Percentiles rank a stretch among this genome's conserved stretches.
Evolutionary conservation across 35 echinoderm and acorn worm species (phyloP).

Genomic region (Ophioderma brevispina): DNA sequence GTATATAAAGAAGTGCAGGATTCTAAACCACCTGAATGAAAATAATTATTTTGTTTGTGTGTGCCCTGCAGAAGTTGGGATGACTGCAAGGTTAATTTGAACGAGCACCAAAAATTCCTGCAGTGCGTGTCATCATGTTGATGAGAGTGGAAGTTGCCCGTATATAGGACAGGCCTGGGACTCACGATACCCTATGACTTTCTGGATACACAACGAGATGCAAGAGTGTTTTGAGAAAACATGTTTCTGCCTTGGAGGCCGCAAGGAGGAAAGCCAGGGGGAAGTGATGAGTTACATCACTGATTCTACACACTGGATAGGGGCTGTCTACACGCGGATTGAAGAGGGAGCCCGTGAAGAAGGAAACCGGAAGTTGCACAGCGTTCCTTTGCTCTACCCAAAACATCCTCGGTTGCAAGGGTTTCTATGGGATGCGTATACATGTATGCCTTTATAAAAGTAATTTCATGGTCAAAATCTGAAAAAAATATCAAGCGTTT

Average conservation of each 20-base stretch:
- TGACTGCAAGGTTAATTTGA: constrained; percentile 41
- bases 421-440: too few relatives aligned
- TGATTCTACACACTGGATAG: too few relatives aligned
- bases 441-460: too few relatives aligned
- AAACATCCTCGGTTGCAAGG: too few relatives aligned
- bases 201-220: constrained; percentile 52
- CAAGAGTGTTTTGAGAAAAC: constrained; percentile 68
- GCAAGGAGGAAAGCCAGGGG: constrained; percentile 86
- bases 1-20: too few relatives aligned
- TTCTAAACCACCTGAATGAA: neutral
- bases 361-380: too few relatives aligned
- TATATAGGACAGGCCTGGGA: constrained; percentile 67
- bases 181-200: constrained; percentile 69
- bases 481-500: too few relatives aligned
- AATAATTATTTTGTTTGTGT: neutral
- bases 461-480: too few relatives aligned
- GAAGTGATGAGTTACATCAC: too few relatives aligned
- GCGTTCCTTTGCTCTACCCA: too few relatives aligned
- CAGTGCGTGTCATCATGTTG: constrained; percentile 89
- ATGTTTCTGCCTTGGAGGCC: constrained; percentile 77
- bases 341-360: too few relatives aligned
- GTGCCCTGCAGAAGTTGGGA: constrained; percentile 67
- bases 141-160: constrained; percentile 65
- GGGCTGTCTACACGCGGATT: too few relatives aligned
- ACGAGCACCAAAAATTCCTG: constrained; percentile 37